Base-by-base conservation (phyloP, 23 tunicate species). In the Phallusia fumigata region DNA sequence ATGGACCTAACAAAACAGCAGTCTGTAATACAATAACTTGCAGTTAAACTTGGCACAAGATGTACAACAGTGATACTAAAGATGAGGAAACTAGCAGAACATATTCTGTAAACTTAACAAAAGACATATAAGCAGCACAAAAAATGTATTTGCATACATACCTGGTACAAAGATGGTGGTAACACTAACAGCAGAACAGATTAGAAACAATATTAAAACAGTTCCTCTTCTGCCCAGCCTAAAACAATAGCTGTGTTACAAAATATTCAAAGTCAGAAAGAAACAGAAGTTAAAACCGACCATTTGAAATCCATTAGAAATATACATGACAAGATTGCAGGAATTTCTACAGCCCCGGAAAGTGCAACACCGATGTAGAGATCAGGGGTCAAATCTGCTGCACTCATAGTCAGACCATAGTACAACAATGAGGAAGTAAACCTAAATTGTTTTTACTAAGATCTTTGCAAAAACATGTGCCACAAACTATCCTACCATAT, bases 151-250 rank as follows among this genome's bases (percentile, higher is more conserved):
- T n/a, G n/a, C n/a, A n/a, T 13, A 18, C 58, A 13, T 58, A 81
- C 85, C 65, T 22, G 40, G 52, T 12, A 82, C 76, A 76, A 77
- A 90, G 22, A 81, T 81, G 52, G 72, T 40, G 32, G 80, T 51
- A 12, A 86, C 45, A 79, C 83, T 81, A 0, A 86, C 34, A 22
- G 69, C 53, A 22, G 53, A 72, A 26, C 92, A 80, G 58, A 92
- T 15, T 3, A 82, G 65, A 64, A 85, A 64, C 35, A 86, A 24
- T 0, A 88, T 18, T 31, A 87, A 13, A 32, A 80, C 32, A 11
- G 90, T 85, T 24, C 90, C 87, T 81, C 76, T 84, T 36, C 98
- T 79, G 6, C 98, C 98, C 77, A 93, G 69, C 87, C 98, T 93
- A 65, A 31, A 83, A 65, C 33, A 75, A 30, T 33, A 30, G 65